Base-by-base conservation (phyloP, 2,888 invertebrate species). In the Monoplex corrugatus region DNA sequence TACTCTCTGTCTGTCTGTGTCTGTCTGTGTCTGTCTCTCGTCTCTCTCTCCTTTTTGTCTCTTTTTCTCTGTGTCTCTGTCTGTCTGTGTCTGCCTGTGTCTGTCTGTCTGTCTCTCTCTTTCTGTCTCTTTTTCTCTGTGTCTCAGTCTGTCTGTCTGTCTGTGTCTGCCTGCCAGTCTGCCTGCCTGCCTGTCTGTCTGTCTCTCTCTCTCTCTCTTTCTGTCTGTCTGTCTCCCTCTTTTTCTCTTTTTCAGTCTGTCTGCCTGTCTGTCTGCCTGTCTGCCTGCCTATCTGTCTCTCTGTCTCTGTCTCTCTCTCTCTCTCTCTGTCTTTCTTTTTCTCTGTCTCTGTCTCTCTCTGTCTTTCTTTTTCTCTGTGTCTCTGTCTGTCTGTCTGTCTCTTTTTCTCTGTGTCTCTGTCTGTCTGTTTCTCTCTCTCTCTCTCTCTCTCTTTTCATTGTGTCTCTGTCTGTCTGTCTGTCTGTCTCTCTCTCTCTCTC, bases 351-450 rank as follows among this genome's bases (percentile, higher is more conserved):
- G 68, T 28, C 5, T 68, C 23, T 68, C 23, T 68, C 5, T 23
- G 28, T 28, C 5, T 10, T 13, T 68, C 5, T 68, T 13, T 23
- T 13, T 68, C 5, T 10, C 23, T 68, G 68, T 28, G 23, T 82
- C 43, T 88, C 23, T 82, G n/a, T 88, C 23, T 82, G 23, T 57
- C 23, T 88, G 23, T 82, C 16, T 82, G 57, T 82, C 10, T 88
- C 13, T 80, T 28, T 88, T 8, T 82, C 40, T 57, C 8, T 88
- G 63, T 80, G 38, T 82, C 40, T 88, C 32, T 45, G 78, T 87
- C 32, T 87, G 87, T 87, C 38, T 80, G 78, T 87, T 10, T 87
- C 45, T 50, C 35, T 87, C 23, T 87, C 2, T 78, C 43, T 87
- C 8, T 87, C 16, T 68, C 16, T 68, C 16, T 68, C 16, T 68